Conservation (phyloP, 2,888 invertebrate genomes). For the Helleia helle region DNA sequence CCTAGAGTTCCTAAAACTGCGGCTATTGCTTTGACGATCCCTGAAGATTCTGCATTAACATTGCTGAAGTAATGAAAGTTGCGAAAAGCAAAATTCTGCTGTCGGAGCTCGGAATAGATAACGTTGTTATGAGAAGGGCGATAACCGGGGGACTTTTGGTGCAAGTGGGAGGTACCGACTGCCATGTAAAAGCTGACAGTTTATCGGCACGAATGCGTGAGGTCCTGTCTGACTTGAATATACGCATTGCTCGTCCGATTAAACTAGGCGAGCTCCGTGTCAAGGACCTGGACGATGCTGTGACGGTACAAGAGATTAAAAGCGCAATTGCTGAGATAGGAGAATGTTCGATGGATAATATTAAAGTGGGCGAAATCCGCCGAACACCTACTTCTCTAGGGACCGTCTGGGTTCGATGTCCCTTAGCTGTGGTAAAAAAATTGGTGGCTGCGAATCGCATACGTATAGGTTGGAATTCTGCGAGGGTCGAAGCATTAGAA, state of each 20-base stretch:
- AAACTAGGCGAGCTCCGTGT: no score
- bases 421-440: constrained; percentile 1
- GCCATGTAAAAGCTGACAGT: no score
- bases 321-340: background rate
- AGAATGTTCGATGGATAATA: background rate
- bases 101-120: background rate
- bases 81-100: no score
- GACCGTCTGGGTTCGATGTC: constrained; percentile 8
- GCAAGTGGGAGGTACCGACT: background rate
- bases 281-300: no score
- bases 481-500: background rate
- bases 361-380: constrained; percentile 8
- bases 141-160: background rate
- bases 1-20: no score
- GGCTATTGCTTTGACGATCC: no score
- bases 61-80: no score
- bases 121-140: background rate
- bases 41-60: no score
- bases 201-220: no score
- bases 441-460: background rate
- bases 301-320: background rate
- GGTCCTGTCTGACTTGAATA: no score
- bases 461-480: background rate
- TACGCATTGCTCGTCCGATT: no score
- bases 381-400: constrained; percentile 1